Evolutionary conservation across 2,888 invertebrate species (phyloP).

Genomic region (Thymelicus acteon): DNA sequence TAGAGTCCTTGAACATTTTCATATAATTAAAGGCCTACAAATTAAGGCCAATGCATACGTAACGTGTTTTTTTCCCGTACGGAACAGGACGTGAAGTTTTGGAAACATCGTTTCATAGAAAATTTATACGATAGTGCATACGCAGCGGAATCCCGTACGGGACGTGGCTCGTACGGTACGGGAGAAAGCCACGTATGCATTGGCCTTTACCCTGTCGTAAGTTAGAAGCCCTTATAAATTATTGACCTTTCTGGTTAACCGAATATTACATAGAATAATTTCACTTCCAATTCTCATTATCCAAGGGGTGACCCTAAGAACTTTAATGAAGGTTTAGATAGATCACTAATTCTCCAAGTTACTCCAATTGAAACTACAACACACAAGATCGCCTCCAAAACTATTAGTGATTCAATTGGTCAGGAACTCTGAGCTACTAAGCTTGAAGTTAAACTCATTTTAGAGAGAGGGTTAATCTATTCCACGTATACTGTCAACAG

Average conservation of each 20-base stretch:
- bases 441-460: constrained; percentile 8
- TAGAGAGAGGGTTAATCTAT: background rate
- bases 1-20: too few species aligned
- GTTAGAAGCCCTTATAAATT: too few species aligned
- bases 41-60: too few species aligned
- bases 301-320: constrained; percentile 5
- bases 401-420: constrained; percentile 12
- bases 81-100: too few species aligned
- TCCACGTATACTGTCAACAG: background rate
- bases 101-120: too few species aligned
- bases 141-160: too few species aligned
- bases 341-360: constrained; percentile 6
- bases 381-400: constrained; percentile 9
- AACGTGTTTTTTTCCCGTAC: too few species aligned
- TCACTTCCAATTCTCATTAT: constrained; percentile 10
- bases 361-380: constrained; percentile 6
- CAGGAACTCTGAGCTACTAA: constrained; percentile 7
- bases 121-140: too few species aligned
- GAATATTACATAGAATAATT: constrained; percentile 6
- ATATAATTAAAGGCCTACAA: too few species aligned
- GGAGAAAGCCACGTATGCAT: too few species aligned
- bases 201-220: too few species aligned
- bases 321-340: constrained; percentile 5
- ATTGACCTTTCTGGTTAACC: background rate
- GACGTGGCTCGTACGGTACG: too few species aligned